phyloP scores from a whole-genome alignment of 2,113 vertebrate genomes.

The Epinephelus fuscoguttatus region DNA sequence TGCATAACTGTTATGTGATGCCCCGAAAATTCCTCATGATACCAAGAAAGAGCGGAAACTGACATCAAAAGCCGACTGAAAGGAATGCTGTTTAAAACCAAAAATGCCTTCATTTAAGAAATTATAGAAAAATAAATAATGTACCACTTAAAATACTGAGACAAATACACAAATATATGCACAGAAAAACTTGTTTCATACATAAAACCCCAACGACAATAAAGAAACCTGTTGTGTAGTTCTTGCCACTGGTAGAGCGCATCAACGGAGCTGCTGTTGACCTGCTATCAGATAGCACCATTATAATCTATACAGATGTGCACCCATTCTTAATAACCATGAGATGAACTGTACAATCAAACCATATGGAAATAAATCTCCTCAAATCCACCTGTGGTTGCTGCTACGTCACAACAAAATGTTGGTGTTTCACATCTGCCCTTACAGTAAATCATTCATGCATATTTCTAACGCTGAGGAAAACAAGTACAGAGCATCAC shows the following conservation, averaged over 20 bases:
- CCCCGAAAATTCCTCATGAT: constrained; percentile 23
- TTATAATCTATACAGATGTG: constrained; percentile 49
- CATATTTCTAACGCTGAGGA: constrained; percentile 29
- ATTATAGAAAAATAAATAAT: constrained; percentile 83
- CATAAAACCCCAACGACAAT: constrained; percentile 64
- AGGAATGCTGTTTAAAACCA: constrained; percentile 83
- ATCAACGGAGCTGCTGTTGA: constrained; percentile 45
- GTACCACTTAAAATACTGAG: constrained; percentile 79
- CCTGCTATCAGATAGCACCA: constrained; percentile 62
- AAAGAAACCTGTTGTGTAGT: constrained; percentile 70
- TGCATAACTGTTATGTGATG: constrained; percentile 15
- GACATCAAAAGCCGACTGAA: constrained; percentile 61
- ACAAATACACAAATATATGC: constrained; percentile 79
- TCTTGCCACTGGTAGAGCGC: constrained; percentile 53
- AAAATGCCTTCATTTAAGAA: constrained; percentile 80
- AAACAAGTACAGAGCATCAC: constrained; percentile 1
- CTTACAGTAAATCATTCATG: constrained; percentile 35
- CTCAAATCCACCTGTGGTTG: constrained; percentile 21
- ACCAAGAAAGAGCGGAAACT: constrained; percentile 40
- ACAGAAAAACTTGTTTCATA: constrained; percentile 61
- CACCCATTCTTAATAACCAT: constrained; percentile 30
- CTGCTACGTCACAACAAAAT: constrained; percentile 50
- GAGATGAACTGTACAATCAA: constrained; percentile 47
- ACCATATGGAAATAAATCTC: constrained; percentile 17
- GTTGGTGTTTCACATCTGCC: constrained; percentile 36